Evolutionary conservation across 2,888 invertebrate genomes (phyloP), one percentile per base, ranked within the genome.

Genomic region (Electrophaes corylata): DNA sequence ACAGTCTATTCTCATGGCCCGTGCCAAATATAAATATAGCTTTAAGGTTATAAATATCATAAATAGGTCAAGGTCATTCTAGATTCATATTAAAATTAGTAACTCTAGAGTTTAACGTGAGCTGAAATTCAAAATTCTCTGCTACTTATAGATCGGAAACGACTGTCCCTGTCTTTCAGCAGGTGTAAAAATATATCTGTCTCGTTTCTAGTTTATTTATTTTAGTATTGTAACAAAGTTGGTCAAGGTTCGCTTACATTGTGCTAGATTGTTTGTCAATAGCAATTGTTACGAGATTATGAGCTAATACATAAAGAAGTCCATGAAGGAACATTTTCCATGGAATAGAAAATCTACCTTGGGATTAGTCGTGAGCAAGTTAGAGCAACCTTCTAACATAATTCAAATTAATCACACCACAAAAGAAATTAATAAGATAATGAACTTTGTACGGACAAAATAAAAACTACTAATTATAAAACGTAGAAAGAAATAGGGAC

Each of bases 211-310:
- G 50, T 50, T 60, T 51, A 51, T 60, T 60, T 60, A 60, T 60
- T 51, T 52, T 47, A 55, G 55, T 55, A 43, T 31, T 55, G 51
- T 47, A 47, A 51, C 54, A 14, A 60, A 55, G 60, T 60, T 56
- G 60, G 60, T 55, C 60, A 60, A 60, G 60, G 60, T 55, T 48
- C 60, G 50, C 44, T 39, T 54, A 41, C 51, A 50, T 60, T 60
- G 51, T 55, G 18, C 11, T 20, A 14, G 55, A 52, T 60, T 47
- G 58, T 49, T 48, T 53, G 55, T 60, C 60, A 60, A 60, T 60
- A 56, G 50, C 54, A 29, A 54, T 50, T 54, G 59, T 50, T 41
- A 45, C 41, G 29, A 40, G 55, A 48, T 35, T 16, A 51, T 16
- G 23, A 20, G 47, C 12, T 18, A 14, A 45, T 57, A 53, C 40